Base-by-base conservation (phyloP, 1,140 invertebrate genomes). In the Calliopsis andreniformis region DNA sequence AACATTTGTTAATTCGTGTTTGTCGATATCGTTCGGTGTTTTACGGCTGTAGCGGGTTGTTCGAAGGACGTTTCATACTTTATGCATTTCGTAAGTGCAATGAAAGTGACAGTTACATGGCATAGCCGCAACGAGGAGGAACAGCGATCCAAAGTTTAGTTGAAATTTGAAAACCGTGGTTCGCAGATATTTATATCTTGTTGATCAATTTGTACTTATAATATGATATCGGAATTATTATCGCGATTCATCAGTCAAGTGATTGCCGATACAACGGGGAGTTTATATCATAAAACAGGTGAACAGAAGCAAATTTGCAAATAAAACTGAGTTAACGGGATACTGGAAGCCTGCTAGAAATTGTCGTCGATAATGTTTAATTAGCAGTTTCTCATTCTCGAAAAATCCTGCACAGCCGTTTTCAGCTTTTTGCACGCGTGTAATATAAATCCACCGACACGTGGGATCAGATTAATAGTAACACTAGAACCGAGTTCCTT, bases 401-500 rank as follows among this genome's bases (percentile, higher is more conserved):
- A 64, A 8, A 49, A 18, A 67, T 55, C 30, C 23, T 39, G 68
- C 59, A 72, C 32, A 45, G 25, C 42, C 58, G 35, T 66, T 45
- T 56, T 47, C 51, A 39, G 20, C 42, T 35, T 72, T 75, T 6
- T 53, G 25, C 66, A 39, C 47, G 28, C 51, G 68, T 66, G 79
- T 75, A 83, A 83, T 75, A 61, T 14, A 78, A 81, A 59, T 78
- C 79, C 58, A 7, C 0, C 53, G 78, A 76, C 82, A 83, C 81
- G 81, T 84, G 82, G 81, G 47, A 53, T 73, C 51, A 35, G 72
- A 83, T 84, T 80, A 84, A 20, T 67, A 55, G 71, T 63, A 71
- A 61, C 47, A 49, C 56, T 55, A 83, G 58, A 72, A 67, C 28
- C 51, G 35, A 69, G 62, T 77, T 83, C 51, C 66, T 62, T 47